phyloP scores from a whole-genome alignment of 2,888 invertebrate species.

The Cacoxenus indagator region DNA sequence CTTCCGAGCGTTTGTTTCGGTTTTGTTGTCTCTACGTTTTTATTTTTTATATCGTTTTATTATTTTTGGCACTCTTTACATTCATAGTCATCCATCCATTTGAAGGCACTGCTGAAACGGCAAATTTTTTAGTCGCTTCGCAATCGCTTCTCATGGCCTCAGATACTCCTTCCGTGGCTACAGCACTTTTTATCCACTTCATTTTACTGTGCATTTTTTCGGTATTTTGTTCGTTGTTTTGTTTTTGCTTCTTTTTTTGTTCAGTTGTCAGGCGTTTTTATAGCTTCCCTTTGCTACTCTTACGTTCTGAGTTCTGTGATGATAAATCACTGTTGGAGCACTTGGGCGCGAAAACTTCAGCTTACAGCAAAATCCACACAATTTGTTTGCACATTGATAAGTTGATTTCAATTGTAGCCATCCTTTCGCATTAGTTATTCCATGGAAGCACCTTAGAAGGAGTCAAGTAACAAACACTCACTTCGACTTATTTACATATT shows the following conservation, averaged over 20 bases:
- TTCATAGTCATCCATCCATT: background rate
- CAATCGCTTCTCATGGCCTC: conserved; percentile 36
- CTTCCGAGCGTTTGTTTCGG: conserved; percentile 33
- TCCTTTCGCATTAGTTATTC: background rate
- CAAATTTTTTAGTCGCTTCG: conserved; percentile 49
- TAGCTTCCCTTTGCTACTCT: background rate
- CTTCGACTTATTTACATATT: too few relatives aligned
- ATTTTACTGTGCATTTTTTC: background rate
- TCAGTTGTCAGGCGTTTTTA: background rate
- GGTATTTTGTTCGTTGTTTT: conserved; percentile 13
- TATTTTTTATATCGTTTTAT: conserved; percentile 23
- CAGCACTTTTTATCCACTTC: conserved; percentile 25
- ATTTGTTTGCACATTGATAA: conserved; percentile 12
- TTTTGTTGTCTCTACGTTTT: conserved; percentile 14
- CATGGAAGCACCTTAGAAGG: too few relatives aligned
- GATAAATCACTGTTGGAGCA: conserved; percentile 9
- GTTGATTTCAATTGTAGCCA: background rate
- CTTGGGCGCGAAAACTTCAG: conserved; percentile 1
- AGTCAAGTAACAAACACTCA: too few relatives aligned
- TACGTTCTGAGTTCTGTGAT: background rate
- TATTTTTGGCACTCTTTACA: conserved; percentile 22
- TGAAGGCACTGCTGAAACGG: conserved; percentile 43
- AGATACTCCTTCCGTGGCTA: conserved; percentile 32
- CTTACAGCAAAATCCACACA: conserved; percentile 13
- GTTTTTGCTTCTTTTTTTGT: background rate